phyloP scores from a whole-genome alignment of 2,797 vertebrate species.

The Pseudopleuronectes americanus region DNA sequence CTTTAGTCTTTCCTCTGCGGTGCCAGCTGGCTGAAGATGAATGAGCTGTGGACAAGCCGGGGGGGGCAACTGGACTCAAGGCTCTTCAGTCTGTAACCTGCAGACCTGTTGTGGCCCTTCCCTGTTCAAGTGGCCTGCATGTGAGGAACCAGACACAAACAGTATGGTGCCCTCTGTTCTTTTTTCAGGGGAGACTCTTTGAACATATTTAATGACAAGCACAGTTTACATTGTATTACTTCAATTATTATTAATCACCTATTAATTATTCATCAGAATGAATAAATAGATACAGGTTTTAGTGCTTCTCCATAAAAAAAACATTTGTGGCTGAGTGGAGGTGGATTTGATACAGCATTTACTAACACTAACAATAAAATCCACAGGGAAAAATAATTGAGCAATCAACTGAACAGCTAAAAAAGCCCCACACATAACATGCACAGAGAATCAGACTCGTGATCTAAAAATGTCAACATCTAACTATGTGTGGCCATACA shows the following conservation, averaged over 20 bases:
- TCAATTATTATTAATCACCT: too few species aligned
- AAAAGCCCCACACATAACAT: too few species aligned
- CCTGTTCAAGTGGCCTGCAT: neutral
- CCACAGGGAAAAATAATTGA: too few species aligned
- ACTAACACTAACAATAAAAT: too few species aligned
- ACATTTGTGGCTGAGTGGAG: too few species aligned
- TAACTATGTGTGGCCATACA: too few species aligned
- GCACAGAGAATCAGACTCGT: too few species aligned
- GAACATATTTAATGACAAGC: neutral
- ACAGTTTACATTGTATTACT: neutral
- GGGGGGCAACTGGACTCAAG: conserved; percentile 18
- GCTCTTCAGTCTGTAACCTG: conserved; percentile 11
- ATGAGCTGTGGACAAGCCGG: conserved; percentile 20
- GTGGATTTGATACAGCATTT: too few species aligned
- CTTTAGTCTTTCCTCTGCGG: conserved; percentile 21
- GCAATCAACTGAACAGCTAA: too few species aligned
- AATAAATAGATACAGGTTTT: neutral
- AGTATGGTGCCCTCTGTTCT: neutral
- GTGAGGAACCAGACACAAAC: neutral
- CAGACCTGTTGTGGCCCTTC: conserved; percentile 3
- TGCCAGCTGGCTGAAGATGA: conserved; percentile 50
- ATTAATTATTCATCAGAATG: too few species aligned
- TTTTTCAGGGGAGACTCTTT: neutral
- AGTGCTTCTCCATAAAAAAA: neutral
- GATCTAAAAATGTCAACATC: too few species aligned